Evolutionary conservation across 1,140 invertebrate genomes (phyloP), one percentile per base, ranked within the genome.

Genomic region (Leptinotarsa undecemlineata): DNA sequence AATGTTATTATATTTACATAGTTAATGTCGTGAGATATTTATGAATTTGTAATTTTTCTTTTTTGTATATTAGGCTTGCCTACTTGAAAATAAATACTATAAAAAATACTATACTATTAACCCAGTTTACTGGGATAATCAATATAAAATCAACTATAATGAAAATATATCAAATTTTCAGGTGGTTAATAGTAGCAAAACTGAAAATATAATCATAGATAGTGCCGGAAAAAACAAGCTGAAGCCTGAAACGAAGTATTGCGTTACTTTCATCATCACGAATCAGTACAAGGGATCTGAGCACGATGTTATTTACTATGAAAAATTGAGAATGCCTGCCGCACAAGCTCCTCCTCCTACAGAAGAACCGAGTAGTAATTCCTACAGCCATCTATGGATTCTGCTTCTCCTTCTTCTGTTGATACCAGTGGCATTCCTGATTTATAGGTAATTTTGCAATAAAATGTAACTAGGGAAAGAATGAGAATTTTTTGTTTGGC

Each of bases 211-310:
- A 67, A 74, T 73, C 26, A 77, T 75, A 33, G 77, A 76, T 4
- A 73, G 51, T n/a, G 71, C 75, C 23, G 75, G 76, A 14, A 72
- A 74, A 42, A 23, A 67, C 4, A 71, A 70, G 26, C 63, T 81
- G 20, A 70, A 78, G 66, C 78, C 81, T 2, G 61, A 78, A 17
- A 80, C 78, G 2, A 77, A 78, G 62, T 82, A 82, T 64, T 82
- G 81, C 62, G 63, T 82, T 47, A 82, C 77, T 42, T 82, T 82
- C 60, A 77, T 81, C 19, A 77, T 82, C n/a, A 75, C 73, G 2
- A 82, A 81, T 61, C 71, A 75, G 8, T 80, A 82, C 68, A 67
- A 71, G 48, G 77, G 77, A 23, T 51, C 73, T 19, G 74, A 80
- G 74, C 80, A 81, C 48, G 72, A 79, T 21, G 77, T 81, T 21